Base-by-base conservation (phyloP, 2,888 invertebrate species). In the Papilio elwesi region DNA sequence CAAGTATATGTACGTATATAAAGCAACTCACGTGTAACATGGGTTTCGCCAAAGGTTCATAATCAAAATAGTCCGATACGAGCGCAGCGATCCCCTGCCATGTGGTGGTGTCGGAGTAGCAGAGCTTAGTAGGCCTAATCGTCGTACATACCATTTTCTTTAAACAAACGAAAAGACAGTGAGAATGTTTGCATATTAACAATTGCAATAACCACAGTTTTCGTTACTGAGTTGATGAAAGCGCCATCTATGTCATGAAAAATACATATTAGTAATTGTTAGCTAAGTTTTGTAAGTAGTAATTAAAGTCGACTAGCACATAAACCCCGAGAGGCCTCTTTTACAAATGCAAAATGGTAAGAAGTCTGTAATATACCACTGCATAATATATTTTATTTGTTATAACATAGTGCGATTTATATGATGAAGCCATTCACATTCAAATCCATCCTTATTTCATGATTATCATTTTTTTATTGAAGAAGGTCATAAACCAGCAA, bases 141-240 rank as follows among this genome's bases (percentile, higher is more conserved):
- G 97, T 96, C 8, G 97, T 97, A 79, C 97, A 97, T 55, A 98
- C 97, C 94, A 98, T 97, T 96, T 98, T 98, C 97, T 98, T 86
- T 86, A 89, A 80, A 71, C 65, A 74, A 70, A 69, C 47, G 36
- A 59, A 59, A 59, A 43, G 26, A 26, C 26, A 26, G 26, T n/a
- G 15, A 15, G 8, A 16, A 26, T 49, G n/a, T 6, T 55, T 16
- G 5, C 9, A 55, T 11, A 55, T 16, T 8, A 10, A 12, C 7
- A 9, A 7, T 63, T n/a, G 0, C 15, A 43, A 9, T 9, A 43
- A 43, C 26, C 26, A 26, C 26, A 2, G 26, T 36, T 15, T 59
- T 43, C 5, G 8, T n/a, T n/a, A 9, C 1, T 26, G 12, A 26
- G 7, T 55, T 55, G 26, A n/a, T 12, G 5, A 16, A 49, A 57